Evolutionary conservation across 1,140 invertebrate genomes (phyloP).

Genomic region (Adoxophyes honmai): DNA sequence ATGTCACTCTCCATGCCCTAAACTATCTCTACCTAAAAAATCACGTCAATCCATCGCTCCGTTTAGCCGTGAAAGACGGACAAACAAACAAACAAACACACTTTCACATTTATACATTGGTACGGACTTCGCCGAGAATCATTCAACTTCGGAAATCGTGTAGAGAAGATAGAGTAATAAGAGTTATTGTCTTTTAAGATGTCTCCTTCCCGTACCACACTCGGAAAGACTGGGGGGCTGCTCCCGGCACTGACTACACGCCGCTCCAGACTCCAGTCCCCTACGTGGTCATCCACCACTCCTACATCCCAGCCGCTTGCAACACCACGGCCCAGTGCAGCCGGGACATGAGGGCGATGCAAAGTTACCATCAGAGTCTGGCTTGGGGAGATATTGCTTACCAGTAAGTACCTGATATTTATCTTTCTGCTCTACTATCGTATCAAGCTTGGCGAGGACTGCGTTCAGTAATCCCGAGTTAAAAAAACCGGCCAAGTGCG

Average conservation of each 20-base stretch:
- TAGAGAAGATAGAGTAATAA: no score
- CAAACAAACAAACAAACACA: no score
- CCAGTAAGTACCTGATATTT: slow-evolving; percentile 47
- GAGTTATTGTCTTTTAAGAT: background rate
- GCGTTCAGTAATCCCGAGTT: no score
- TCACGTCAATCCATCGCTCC: no score
- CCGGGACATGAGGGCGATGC: slow-evolving; percentile 77
- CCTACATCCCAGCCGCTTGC: slow-evolving; percentile 81
- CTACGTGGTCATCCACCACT: slow-evolving; percentile 88
- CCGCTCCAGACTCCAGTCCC: slow-evolving; percentile 81
- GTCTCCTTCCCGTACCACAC: slow-evolving; percentile 27
- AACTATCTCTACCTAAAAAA: no score
- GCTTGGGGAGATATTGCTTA: slow-evolving; percentile 86
- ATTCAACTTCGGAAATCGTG: no score
- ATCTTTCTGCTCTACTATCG: no score
- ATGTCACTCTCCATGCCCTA: no score
- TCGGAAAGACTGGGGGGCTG: slow-evolving; percentile 43
- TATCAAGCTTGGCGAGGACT: background rate
- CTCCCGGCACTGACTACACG: slow-evolving; percentile 66
- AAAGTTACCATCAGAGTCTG: slow-evolving; percentile 77
- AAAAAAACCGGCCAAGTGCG: no score
- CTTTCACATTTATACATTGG: no score
- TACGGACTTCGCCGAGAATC: no score
- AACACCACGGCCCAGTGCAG: slow-evolving; percentile 73
- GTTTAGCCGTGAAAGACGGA: no score